These are phyloP conservation scores for Agrochola circellaris DNA, from an alignment of 2,888 invertebrate genomes.

Conservation along the genomic window DNA sequence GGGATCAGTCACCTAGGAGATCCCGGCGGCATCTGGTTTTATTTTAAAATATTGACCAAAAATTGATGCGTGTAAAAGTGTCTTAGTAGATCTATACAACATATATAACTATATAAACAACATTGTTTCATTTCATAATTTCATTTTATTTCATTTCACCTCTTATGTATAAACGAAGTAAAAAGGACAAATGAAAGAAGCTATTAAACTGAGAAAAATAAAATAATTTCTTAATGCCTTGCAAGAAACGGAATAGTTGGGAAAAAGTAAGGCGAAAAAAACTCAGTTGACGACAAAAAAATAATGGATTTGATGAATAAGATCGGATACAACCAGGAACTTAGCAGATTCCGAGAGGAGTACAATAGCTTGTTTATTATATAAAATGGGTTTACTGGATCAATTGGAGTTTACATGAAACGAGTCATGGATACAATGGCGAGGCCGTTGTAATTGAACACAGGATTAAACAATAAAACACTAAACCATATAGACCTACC, in stretches of 20 bases:
- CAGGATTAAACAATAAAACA: conserved; percentile 65
- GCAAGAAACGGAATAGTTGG: neutral
- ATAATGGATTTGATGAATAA: neutral
- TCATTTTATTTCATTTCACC: too few relatives aligned
- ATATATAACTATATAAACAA: too few relatives aligned
- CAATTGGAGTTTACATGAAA: conserved; percentile 60
- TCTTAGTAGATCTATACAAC: too few relatives aligned
- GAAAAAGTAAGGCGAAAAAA: neutral
- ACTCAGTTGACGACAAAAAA: neutral
- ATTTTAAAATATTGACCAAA: too few relatives aligned
- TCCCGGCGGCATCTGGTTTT: too few relatives aligned
- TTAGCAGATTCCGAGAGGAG: neutral
- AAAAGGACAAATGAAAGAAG: neutral
- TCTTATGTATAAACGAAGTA: too few relatives aligned
- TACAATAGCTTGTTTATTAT: conserved; percentile 20
- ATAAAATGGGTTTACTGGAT: conserved; percentile 18
- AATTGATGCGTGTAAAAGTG: too few relatives aligned
- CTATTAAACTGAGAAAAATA: neutral
- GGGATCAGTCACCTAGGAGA: too few relatives aligned
- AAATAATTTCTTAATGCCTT: neutral
- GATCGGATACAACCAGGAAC: neutral
- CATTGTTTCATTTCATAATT: too few relatives aligned
- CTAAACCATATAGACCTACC: conserved; percentile 35
- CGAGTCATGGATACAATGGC: conserved; percentile 47
- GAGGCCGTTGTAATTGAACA: conserved; percentile 64